Percentiles rank a stretch among this genome's conserved stretches.
Conservation (phyloP, 1,140 invertebrate genomes). For the Saccostrea glomerata region DNA sequence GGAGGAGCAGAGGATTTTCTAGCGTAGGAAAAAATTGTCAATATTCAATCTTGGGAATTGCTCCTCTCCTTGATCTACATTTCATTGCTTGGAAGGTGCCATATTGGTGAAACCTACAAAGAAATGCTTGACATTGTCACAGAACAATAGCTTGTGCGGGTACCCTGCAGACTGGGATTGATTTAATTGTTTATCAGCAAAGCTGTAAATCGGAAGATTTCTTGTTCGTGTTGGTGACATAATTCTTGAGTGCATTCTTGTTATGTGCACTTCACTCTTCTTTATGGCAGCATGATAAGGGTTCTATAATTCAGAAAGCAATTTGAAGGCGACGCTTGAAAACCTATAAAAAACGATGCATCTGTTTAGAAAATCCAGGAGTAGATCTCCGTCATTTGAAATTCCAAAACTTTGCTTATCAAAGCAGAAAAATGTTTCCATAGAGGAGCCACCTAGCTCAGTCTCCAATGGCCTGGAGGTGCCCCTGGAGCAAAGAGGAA, state of each 20-base stretch:
- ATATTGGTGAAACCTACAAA: neutral
- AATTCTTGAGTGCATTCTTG: constrained; percentile 19
- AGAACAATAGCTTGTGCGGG: constrained; percentile 7
- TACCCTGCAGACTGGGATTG: constrained; percentile 29
- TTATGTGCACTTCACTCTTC: neutral
- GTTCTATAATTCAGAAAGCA: neutral
- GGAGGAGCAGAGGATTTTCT: neutral
- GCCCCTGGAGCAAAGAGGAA: constrained; percentile 63
- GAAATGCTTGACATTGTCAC: constrained; percentile 13
- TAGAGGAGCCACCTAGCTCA: constrained; percentile 61
- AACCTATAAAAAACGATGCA: constrained; percentile 56
- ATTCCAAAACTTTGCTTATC: constrained; percentile 72
- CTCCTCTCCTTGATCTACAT: neutral
- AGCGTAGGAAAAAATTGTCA: constrained; percentile 20
- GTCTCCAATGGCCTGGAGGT: constrained; percentile 59
- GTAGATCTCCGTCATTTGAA: constrained; percentile 70
- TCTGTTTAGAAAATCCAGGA: constrained; percentile 68
- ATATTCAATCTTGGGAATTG: constrained; percentile 9
- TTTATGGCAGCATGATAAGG: neutral
- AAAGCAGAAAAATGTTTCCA: constrained; percentile 64
- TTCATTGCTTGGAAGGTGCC: neutral
- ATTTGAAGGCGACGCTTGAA: neutral
- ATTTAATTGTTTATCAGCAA: constrained; percentile 25
- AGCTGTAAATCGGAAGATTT: neutral
- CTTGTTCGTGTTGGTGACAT: neutral